Percentiles rank a stretch among this genome's conserved stretches.
Evolutionary conservation across 2,113 vertebrate species (phyloP).

Genomic region (Conger conger): DNA sequence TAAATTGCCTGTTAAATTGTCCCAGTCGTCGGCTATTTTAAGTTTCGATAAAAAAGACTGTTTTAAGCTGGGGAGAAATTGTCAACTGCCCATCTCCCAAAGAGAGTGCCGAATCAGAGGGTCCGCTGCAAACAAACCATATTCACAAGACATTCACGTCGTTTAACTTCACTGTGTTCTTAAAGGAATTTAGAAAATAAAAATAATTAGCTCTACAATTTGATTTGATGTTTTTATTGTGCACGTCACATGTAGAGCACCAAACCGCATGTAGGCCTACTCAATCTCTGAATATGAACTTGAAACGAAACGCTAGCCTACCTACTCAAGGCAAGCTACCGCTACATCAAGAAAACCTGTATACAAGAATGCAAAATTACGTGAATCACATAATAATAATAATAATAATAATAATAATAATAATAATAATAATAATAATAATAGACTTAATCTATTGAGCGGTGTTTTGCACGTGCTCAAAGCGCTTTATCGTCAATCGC

Average conservation of each 20-base stretch:
- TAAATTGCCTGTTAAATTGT: conserved; percentile 78
- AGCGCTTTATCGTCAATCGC: no score
- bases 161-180: background rate
- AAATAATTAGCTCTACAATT: background rate
- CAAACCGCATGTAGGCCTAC: no score
- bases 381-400: no score
- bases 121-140: conserved; percentile 75
- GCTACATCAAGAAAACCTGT: no score
- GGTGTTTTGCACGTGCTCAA: no score
- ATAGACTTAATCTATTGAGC: no score
- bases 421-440: no score
- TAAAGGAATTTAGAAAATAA: background rate
- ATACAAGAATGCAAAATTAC: no score
- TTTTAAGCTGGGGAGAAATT: conserved; percentile 67
- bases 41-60: conserved; percentile 72
- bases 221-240: background rate
- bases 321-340: no score
- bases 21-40: conserved; percentile 67
- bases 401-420: no score
- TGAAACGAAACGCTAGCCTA: no score
- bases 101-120: conserved; percentile 67
- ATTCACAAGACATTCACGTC: background rate
- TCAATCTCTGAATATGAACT: no score
- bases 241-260: background rate
- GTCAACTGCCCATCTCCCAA: conserved; percentile 62